phyloP scores from a whole-genome alignment of 2,113 vertebrate species.

The Origma solitaria region DNA sequence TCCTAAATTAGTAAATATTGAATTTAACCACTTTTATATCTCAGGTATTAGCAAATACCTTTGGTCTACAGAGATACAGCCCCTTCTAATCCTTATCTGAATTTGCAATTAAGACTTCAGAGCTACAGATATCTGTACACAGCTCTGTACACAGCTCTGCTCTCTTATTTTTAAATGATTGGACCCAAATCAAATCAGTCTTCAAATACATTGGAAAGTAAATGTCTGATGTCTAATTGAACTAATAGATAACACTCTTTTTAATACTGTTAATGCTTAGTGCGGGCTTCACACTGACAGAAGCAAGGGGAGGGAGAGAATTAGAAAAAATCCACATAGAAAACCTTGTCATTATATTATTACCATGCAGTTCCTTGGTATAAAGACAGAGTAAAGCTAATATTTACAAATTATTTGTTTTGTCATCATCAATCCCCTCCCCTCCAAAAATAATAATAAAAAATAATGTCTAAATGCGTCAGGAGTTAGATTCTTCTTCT shows the following conservation, averaged over 20 bases:
- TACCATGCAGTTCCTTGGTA: constrained; percentile 24
- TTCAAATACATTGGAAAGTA: constrained; percentile 75
- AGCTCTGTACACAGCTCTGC: constrained; percentile 61
- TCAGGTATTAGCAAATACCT: constrained; percentile 78
- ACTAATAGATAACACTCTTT: constrained; percentile 68
- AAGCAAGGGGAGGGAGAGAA: constrained; percentile 4
- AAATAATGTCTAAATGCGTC: neutral
- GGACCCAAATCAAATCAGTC: constrained; percentile 74
- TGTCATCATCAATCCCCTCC: neutral
- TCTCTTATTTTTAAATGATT: constrained; percentile 74
- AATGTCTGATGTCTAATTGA: constrained; percentile 74
- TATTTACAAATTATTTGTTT: constrained; percentile 28
- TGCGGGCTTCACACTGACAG: constrained; percentile 25
- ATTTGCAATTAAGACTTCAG: constrained; percentile 83
- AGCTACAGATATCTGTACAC: constrained; percentile 71
- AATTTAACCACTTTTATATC: constrained; percentile 67
- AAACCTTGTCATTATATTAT: constrained; percentile 48
- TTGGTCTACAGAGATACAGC: constrained; percentile 75
- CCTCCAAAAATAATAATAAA: neutral
- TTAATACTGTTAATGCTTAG: constrained; percentile 60
- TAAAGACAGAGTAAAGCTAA: constrained; percentile 54
- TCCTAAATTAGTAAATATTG: constrained; percentile 73
- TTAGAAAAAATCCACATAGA: neutral
- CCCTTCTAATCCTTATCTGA: constrained; percentile 79
- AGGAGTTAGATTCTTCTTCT: constrained; percentile 5